Conservation (phyloP, 2,888 invertebrate genomes). For the Eupithecia dodoneata region DNA sequence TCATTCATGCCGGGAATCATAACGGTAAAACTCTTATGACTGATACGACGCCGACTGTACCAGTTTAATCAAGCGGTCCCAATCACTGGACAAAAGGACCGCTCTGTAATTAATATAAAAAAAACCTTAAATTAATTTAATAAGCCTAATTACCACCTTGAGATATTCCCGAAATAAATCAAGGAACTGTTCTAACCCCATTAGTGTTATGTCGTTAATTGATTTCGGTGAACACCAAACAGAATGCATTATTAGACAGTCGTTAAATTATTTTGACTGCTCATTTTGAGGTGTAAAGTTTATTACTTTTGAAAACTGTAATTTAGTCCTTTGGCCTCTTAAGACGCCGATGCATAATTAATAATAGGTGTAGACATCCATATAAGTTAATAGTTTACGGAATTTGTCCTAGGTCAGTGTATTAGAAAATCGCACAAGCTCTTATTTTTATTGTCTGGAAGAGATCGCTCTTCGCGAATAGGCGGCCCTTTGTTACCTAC, state of each 20-base stretch:
- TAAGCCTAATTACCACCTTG: slow-evolving; percentile 62
- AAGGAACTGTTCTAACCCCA: slow-evolving; percentile 60
- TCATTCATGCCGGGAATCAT: not conserved
- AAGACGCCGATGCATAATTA: not conserved
- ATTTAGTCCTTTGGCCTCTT: not conserved
- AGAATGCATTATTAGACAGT: slow-evolving; percentile 56
- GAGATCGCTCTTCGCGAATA: not conserved
- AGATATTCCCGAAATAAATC: slow-evolving; percentile 67
- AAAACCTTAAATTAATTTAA: slow-evolving; percentile 67
- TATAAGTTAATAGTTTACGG: too few species aligned
- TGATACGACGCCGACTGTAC: not conserved
- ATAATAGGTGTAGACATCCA: not conserved
- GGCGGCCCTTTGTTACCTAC: not conserved
- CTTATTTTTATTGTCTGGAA: not conserved
- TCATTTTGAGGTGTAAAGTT: slow-evolving; percentile 37
- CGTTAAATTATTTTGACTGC: slow-evolving; percentile 57
- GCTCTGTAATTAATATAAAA: slow-evolving; percentile 49
- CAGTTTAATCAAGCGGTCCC: slow-evolving; percentile 16
- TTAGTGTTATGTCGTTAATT: slow-evolving; percentile 66
- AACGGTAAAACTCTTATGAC: slow-evolving; percentile 5
- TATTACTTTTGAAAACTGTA: slow-evolving; percentile 18
- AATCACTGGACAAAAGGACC: slow-evolving; percentile 30
- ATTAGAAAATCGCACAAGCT: not conserved
- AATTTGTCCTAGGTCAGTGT: not conserved
- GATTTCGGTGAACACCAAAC: slow-evolving; percentile 63